Conservation (phyloP, 2,113 vertebrate species). For the Naja naja region DNA sequence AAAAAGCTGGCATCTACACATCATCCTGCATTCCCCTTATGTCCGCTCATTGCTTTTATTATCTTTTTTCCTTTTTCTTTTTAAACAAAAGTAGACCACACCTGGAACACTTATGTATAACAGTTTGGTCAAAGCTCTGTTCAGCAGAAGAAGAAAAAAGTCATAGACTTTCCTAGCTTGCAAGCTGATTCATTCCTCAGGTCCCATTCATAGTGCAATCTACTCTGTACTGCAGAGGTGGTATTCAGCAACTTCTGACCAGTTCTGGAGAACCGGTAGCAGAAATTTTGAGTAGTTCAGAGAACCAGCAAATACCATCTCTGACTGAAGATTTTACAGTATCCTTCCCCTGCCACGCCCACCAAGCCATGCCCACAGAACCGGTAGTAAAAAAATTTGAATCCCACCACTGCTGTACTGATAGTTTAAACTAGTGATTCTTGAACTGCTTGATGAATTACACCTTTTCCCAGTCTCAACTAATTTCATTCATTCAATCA, state of each 20-base stretch:
- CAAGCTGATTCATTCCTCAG: background rate
- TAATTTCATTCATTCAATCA: background rate
- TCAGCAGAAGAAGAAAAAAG: slow-evolving; percentile 62
- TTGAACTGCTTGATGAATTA: background rate
- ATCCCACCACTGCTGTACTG: background rate
- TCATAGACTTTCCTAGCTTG: background rate
- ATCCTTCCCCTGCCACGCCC: too few species aligned
- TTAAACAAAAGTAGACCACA: background rate
- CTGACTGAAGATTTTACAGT: too few species aligned
- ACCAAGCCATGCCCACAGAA: too few species aligned
- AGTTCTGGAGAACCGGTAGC: too few species aligned
- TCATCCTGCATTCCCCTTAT: slow-evolving; percentile 44
- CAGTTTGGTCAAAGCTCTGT: slow-evolving; percentile 61
- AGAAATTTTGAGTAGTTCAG: too few species aligned
- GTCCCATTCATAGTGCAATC: background rate
- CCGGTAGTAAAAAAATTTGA: too few species aligned
- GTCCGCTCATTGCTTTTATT: background rate
- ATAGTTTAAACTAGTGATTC: background rate
- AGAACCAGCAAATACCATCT: too few species aligned
- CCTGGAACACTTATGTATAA: slow-evolving; percentile 36
- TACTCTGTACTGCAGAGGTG: too few species aligned
- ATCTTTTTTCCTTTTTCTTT: background rate
- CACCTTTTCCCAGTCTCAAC: background rate
- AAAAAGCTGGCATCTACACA: slow-evolving; percentile 1
- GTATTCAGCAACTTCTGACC: too few species aligned